Evolutionary conservation across 1,140 invertebrate genomes (phyloP), one percentile per base, ranked within the genome.

Genomic region (Drosophila sturtevanti): DNA sequence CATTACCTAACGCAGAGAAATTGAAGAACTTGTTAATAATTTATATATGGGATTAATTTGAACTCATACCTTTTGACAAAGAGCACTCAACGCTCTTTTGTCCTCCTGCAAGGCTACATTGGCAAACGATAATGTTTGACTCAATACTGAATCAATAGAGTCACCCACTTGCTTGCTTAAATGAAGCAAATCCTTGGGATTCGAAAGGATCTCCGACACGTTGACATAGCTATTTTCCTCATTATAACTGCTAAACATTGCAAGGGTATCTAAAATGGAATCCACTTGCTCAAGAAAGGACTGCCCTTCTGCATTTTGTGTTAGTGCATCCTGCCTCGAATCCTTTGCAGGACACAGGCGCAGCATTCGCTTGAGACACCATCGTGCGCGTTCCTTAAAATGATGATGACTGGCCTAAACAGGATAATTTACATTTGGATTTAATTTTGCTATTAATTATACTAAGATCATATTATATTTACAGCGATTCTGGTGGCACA

Each of bases 71-170:
- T 91, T 91, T 56, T 91, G 90, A 18, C 90, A 91, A 0, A 91
- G 66, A 0, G 90, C 89, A 75, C 84, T 91, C 0, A 91, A 55
- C 1, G 80, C 90, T n/a, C 71, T 78, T 58, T 91, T 91, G 60
- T 91, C 90, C 34, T 86, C 65, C 1, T 81, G 54, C 24, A 91
- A 27, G 0, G 90, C 80, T 1, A 91, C 90, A 86, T 91, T 91
- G 4, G 90, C 90, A 52, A 91, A 89, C 0, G 89, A 85, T 22
- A 91, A 58, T 1, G 86, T 67, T 51, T 91, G 90, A 4, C 90
- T 72, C 16, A 91, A 34, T 2, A 91, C 54, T n/a, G 74, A 37
- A 63, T 91, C 84, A 4, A 91, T 68, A 12, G 75, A 55, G 4
- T 31, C 11, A 21, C 90, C 78, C 41, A 91, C 63, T 51, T 90